Percentiles rank a stretch among this genome's conserved stretches.
Conservation (phyloP, 2,888 invertebrate species). For the Luperina nickerlii region DNA sequence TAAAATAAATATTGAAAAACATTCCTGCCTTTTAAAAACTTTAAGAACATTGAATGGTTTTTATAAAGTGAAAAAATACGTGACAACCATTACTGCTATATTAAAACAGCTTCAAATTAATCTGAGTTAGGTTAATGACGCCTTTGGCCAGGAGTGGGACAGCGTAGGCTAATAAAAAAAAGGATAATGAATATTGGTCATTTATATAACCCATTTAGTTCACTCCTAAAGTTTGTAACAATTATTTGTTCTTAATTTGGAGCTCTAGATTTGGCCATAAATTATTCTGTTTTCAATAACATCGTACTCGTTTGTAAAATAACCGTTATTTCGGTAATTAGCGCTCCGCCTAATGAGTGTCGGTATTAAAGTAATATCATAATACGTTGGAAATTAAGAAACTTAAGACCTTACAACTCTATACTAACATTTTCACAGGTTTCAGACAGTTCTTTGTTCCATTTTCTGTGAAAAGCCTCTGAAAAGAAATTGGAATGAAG, state of each 20-base stretch:
- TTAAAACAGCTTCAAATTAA: slow-evolving; percentile 6
- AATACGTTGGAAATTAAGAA: slow-evolving; percentile 1
- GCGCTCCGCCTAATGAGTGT: not conserved
- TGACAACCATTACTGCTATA: not conserved
- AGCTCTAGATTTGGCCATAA: slow-evolving; percentile 32
- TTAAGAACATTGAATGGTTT: not conserved
- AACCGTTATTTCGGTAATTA: slow-evolving; percentile 33
- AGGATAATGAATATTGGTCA: slow-evolving; percentile 58
- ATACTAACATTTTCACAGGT: not conserved
- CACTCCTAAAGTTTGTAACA: slow-evolving; percentile 52
- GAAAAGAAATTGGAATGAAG: slow-evolving; percentile 13
- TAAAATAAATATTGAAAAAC: no score
- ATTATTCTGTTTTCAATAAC: slow-evolving; percentile 51
- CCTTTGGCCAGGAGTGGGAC: no score
- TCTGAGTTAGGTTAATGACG: slow-evolving; percentile 49
- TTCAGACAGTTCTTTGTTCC: not conserved
- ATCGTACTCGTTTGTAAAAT: slow-evolving; percentile 20
- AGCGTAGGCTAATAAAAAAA: no score
- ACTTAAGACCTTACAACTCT: not conserved
- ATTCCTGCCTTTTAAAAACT: not conserved
- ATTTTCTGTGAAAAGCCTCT: not conserved
- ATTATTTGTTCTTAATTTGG: slow-evolving; percentile 46
- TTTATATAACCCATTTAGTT: slow-evolving; percentile 67
- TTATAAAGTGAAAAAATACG: not conserved
- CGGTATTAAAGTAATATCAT: not conserved